Base-by-base conservation (phyloP, 2,797 vertebrate species). In the Anguilla pacifica region DNA sequence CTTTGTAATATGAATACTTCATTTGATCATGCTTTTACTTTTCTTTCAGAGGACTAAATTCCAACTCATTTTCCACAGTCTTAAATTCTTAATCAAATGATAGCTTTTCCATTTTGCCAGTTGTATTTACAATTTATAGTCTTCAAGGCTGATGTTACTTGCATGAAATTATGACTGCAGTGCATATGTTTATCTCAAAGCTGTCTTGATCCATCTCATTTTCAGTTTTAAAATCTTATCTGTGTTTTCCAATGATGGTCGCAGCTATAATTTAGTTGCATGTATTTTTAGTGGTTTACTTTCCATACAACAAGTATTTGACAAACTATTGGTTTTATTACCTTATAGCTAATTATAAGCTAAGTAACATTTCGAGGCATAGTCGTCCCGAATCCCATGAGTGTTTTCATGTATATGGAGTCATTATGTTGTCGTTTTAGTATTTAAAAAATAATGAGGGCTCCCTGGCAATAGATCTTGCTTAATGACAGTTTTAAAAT, bases 361-460 rank as follows among this genome's bases (percentile, higher is more conserved):
- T 81, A 17, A 49, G 25, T 43, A 49, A 43, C 13, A 49, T 43
- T 81, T 35, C 43, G 25, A 43, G 39, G 39, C 77, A 46, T 81
- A 43, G 77, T 22, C 22, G 35, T 79, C 17, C n/a, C 2, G 13
- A 72, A 5, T 43, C 39, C 17, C 13, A 77, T 43, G 13, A 10
- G 49, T n/a, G 46, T n/a, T 83, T 83, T 53, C 1, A 22, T 81
- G 17, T 81, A 46, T 49, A 77, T 77, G 2, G 61, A 31, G 9
- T 72, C 70, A n/a, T 1, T 70, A 28, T 74, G 2, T 74, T 70
- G 64, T 70, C 13, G 35, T 74, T 74, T 74, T 17, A 13, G 31
- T 31, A 74, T 74, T 74, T 74, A 46, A 35, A 74, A 74, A 74
- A 74, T 74, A 31, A 74, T 74, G 28, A 74, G 70, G 31, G 64